Evolutionary conservation across 2,888 invertebrate genomes (phyloP), one percentile per base, ranked within the genome.

Genomic region (Fragum whitleyi): DNA sequence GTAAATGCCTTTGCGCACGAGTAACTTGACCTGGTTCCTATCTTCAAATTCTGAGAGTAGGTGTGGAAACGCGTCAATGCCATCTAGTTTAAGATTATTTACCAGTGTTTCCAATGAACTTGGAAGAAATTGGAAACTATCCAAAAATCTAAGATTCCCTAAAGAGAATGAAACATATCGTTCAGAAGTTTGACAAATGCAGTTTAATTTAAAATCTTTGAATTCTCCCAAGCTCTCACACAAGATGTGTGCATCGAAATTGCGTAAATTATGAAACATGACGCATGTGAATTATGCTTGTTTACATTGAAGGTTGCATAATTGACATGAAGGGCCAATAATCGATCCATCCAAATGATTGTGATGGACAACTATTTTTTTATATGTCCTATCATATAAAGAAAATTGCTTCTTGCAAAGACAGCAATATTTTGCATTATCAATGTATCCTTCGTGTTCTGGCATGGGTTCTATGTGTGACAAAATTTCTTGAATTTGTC

Each of bases 141-240:
- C 84, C 9, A 84, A 42, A 79, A 84, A 81, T 26, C 81, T 39
- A 1, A 84, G 65, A 36, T 59, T 65, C 16, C 74, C 79, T 2
- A 84, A 39, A 19, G 81, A 77, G 74, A 85, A 81, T 32, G 73
- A 65, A 16, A 84, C 47, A 65, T 81, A 84, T 19, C 71, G 57
- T 61, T 81, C 80, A 62, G 70, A 70, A 57, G 75, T 81, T 23
- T 84, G 77, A 29, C 77, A 47, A 29, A 77, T 79, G 32, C 74
- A 74, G 29, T 23, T 23, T 21, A 82, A 23, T 42, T 14, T 42
- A n/a, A 61, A 14, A 14, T 72, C 36, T 73, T 81, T 78, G 29
- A 81, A 81, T 19, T 71, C 21, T 2, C 79, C 78, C 0, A 73
- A 32, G 19, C 16, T 36, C 36, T 65, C 29, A n/a, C 76, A 57